Conservation (phyloP, 2,113 vertebrate species). For the Mesitornis unicolor region DNA sequence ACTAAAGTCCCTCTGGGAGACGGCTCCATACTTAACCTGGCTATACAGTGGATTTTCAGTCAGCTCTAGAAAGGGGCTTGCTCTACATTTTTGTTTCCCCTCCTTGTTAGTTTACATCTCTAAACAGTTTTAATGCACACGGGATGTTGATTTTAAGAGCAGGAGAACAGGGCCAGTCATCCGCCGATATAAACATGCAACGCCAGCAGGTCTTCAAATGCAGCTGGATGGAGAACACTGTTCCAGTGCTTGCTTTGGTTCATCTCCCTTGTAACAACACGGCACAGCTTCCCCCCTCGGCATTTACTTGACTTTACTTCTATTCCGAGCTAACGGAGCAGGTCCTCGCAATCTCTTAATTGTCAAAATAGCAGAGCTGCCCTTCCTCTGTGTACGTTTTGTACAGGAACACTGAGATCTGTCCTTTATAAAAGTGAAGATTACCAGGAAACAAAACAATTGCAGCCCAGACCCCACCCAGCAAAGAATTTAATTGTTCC, state of each 20-base stretch:
- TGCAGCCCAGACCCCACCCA: not conserved
- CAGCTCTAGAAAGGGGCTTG: not conserved
- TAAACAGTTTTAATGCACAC: not conserved
- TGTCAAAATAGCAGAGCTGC: not conserved
- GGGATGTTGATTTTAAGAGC: not conserved
- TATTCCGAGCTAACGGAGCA: not conserved
- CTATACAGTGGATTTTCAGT: not conserved
- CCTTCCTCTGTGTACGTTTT: not conserved
- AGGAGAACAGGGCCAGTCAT: not conserved
- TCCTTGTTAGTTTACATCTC: not conserved
- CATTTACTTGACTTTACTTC: not conserved
- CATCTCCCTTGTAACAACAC: not conserved
- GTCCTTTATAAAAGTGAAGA: not conserved
- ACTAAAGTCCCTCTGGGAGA: not conserved
- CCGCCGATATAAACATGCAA: not conserved
- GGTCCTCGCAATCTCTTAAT: not conserved
- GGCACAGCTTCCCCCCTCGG: not conserved
- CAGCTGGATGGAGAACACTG: not conserved
- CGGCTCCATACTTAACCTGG: not conserved
- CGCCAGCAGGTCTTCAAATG: not conserved
- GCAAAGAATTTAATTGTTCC: not conserved
- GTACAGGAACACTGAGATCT: not conserved
- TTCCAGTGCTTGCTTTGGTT: not conserved
- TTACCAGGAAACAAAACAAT: constrained; percentile 38
- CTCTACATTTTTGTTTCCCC: not conserved